A percentile compares a stretch with the other conserved stretches of the same genome.
These are phyloP conservation scores for Pyrrhosoma nymphula DNA, from an alignment of 2,888 invertebrate genomes.

Conservation along the genomic window DNA sequence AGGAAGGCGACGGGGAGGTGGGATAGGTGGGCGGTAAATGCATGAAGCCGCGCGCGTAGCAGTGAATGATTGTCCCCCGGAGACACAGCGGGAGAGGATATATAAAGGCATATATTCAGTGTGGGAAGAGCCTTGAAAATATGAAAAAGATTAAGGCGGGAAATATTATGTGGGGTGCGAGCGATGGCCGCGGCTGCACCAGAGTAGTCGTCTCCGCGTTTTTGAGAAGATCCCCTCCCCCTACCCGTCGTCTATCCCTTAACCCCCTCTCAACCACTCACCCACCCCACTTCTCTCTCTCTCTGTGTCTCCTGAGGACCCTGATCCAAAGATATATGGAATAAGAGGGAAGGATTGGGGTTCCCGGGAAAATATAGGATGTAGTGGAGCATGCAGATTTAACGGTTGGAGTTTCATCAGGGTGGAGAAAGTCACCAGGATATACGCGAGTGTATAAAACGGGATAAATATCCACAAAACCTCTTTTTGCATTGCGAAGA, in stretches of 20 bases:
- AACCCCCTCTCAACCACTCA: background rate
- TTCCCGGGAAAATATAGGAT: background rate
- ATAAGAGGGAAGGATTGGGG: background rate
- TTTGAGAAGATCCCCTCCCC: background rate
- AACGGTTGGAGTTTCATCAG: background rate
- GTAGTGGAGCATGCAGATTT: conserved; percentile 14
- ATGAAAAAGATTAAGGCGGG: conserved; percentile 36
- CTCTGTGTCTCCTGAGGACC: background rate
- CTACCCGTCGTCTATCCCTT: background rate
- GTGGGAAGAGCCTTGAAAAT: background rate
- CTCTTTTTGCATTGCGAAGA: background rate
- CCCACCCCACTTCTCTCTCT: background rate
- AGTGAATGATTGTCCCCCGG: conserved; percentile 11
- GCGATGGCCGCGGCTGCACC: background rate
- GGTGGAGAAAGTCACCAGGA: background rate
- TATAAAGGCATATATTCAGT: conserved; percentile 20
- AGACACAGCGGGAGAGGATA: conserved; percentile 14
- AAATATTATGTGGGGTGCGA: conserved; percentile 16
- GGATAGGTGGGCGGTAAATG: background rate
- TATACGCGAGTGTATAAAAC: background rate
- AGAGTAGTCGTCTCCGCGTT: background rate
- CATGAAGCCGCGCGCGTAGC: background rate
- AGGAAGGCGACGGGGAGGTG: background rate
- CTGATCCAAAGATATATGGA: conserved; percentile 22
- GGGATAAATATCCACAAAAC: background rate